Conservation (phyloP, 2,888 invertebrate species). For the Noctua pronuba region DNA sequence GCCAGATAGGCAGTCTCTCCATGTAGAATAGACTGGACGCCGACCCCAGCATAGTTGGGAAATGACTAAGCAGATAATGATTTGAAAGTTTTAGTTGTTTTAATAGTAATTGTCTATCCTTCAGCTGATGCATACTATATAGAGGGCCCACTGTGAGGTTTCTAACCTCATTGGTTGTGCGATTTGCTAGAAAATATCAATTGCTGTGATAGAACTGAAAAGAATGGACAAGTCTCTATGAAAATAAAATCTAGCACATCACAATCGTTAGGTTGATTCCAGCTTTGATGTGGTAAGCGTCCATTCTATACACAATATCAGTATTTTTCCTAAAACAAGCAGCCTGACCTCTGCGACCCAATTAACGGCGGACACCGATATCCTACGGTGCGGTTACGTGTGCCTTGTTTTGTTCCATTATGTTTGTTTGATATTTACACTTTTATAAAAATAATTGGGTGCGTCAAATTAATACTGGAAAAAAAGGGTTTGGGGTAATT, state of each 20-base stretch:
- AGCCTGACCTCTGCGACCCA: constrained; percentile 36
- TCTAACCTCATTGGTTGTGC: neutral
- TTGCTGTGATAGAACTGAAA: neutral
- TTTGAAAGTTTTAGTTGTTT: too few species aligned
- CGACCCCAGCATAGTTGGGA: neutral
- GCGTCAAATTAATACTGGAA: neutral
- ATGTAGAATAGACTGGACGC: too few species aligned
- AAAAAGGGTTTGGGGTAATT: neutral
- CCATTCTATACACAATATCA: constrained; percentile 1
- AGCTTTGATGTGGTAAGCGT: neutral
- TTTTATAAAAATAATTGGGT: constrained; percentile 34
- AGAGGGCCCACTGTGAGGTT: neutral
- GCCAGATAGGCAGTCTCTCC: neutral
- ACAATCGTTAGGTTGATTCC: neutral
- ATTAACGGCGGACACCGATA: constrained; percentile 45
- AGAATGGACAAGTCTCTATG: neutral
- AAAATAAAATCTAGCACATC: neutral
- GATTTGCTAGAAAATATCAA: neutral
- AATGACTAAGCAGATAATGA: neutral
- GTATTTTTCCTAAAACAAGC: constrained; percentile 17
- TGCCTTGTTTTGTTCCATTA: constrained; percentile 10
- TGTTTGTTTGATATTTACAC: constrained; percentile 22
- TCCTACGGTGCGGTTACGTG: neutral
- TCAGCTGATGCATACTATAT: neutral
- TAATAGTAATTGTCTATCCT: neutral